A percentile compares a stretch with the other conserved stretches of the same genome.
phyloP scores from a whole-genome alignment of 2,113 vertebrate species.

The Agapornis roseicollis region DNA sequence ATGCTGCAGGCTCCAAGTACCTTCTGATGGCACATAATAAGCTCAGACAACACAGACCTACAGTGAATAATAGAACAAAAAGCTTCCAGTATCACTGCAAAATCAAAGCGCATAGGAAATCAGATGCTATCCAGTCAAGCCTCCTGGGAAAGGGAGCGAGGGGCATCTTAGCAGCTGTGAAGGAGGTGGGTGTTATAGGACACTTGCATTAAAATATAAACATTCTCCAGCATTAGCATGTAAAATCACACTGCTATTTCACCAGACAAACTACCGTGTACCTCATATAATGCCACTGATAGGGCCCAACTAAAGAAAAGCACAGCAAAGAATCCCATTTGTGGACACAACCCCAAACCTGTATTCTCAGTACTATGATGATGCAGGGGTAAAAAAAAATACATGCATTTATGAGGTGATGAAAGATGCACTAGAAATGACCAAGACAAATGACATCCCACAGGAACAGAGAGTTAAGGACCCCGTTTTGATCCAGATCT shows the following conservation, averaged over 20 bases:
- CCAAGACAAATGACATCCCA: not conserved
- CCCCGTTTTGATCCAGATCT: not conserved
- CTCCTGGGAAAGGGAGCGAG: not conserved
- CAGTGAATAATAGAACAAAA: conserved; percentile 77
- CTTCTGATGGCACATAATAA: conserved; percentile 62
- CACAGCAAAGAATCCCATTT: not conserved
- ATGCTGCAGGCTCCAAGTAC: conserved; percentile 39
- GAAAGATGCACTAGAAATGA: not conserved
- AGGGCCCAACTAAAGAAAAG: not conserved
- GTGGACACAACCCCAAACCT: not conserved
- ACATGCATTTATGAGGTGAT: not conserved
- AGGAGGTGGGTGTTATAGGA: not conserved
- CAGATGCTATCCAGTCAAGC: not conserved
- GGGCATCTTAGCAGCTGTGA: not conserved
- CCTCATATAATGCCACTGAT: fast-evolving
- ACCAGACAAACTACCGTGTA: fast-evolving
- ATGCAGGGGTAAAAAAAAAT: not conserved
- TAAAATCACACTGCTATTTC: not conserved
- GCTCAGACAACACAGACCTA: conserved; percentile 40
- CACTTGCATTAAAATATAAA: not conserved
- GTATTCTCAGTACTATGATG: not conserved
- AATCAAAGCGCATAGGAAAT: conserved; percentile 61
- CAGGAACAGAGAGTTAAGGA: not conserved
- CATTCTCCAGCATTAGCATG: not conserved
- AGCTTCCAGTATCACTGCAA: not conserved